Percentiles rank a stretch among this genome's conserved stretches.
Evolutionary conservation across 2,113 vertebrate species (phyloP).

Genomic region (Eulemur macaco): DNA sequence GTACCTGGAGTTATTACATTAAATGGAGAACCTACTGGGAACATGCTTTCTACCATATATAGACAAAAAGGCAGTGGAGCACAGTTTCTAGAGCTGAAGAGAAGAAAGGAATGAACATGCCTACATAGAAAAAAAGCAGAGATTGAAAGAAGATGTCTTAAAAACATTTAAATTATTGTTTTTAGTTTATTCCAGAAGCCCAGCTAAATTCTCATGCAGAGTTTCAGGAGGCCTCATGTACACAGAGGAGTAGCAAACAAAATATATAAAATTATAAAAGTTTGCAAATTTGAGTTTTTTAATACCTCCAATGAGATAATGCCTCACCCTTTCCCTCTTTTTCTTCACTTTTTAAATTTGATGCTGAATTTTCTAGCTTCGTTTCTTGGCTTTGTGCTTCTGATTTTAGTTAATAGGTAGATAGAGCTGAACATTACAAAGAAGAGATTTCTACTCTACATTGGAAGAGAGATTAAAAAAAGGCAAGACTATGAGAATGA

Average conservation of each 20-base stretch:
- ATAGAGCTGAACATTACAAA: background rate
- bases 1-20: background rate
- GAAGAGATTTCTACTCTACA: background rate
- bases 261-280: background rate
- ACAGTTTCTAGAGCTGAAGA: background rate
- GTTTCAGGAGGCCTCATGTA: accelerated
- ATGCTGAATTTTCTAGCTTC: background rate
- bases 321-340: accelerated
- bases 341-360: background rate
- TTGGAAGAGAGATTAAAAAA: background rate
- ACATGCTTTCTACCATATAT: background rate
- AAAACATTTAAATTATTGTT: background rate
- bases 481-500: background rate
- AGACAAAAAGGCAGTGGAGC: background rate
- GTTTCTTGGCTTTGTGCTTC: background rate
- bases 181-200: background rate
- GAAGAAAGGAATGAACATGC: background rate
- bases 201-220: background rate
- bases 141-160: background rate
- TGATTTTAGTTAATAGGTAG: background rate
- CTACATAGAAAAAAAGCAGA: background rate
- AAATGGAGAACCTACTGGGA: background rate
- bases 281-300: background rate
- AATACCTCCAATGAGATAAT: background rate
- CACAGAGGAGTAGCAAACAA: background rate